A percentile compares a stretch with the other conserved stretches of the same genome.
Conservation (phyloP, 2,797 vertebrate species). For the Oreortyx pictus region DNA sequence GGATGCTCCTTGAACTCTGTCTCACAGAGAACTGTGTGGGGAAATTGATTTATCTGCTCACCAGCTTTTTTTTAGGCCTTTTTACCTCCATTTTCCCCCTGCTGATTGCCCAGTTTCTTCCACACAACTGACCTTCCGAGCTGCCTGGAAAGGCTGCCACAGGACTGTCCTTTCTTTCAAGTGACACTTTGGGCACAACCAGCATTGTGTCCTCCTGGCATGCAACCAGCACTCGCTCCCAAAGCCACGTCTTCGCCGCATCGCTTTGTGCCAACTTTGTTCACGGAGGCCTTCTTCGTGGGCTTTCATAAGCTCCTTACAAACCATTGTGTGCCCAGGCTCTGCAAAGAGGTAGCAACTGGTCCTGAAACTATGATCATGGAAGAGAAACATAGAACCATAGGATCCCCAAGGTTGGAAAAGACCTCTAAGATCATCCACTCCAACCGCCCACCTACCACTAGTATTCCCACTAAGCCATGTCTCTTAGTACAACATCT, state of each 20-base stretch:
- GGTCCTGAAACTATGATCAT: neutral
- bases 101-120: neutral
- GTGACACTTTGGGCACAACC: too few relatives aligned
- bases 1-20: neutral
- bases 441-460: too few relatives aligned
- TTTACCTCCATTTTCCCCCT: neutral
- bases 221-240: fast-evolving
- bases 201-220: neutral
- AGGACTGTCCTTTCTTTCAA: neutral
- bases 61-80: neutral
- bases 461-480: too few relatives aligned
- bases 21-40: neutral
- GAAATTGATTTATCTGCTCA: constrained; percentile 20
- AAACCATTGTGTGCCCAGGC: neutral
- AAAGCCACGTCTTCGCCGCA: neutral
- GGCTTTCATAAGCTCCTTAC: neutral
- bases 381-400: neutral
- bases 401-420: too few relatives aligned
- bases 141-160: neutral
- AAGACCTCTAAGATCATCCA: too few relatives aligned
- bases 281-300: neutral
- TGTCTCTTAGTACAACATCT: too few relatives aligned
- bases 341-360: neutral
- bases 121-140: neutral
- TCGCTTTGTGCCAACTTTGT: fast-evolving